A percentile compares a stretch with the other conserved stretches of the same genome.
These are phyloP conservation scores for Lasioglossum lativentre DNA, from an alignment of 2,888 invertebrate species.

Conservation along the genomic window DNA sequence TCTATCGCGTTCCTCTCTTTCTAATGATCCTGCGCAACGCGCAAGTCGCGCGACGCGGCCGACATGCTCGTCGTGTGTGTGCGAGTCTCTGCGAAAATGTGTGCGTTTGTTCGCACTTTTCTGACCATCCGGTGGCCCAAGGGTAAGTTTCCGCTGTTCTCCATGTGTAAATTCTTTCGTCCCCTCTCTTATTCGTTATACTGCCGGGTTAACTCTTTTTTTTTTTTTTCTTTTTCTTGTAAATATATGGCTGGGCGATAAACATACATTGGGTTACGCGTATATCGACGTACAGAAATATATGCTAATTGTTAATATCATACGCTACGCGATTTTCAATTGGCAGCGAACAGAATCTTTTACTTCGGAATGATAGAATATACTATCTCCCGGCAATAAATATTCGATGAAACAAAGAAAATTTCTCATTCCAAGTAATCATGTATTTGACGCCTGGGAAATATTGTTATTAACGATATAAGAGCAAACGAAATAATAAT, in stretches of 20 bases:
- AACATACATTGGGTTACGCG: no score
- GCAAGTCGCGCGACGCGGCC: no score
- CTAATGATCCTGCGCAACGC: conserved; percentile 40
- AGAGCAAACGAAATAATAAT: no score
- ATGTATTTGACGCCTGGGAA: no score
- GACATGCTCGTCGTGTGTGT: background rate
- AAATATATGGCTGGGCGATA: background rate
- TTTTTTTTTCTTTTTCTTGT: background rate
- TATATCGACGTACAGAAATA: background rate
- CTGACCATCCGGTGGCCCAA: conserved; percentile 26
- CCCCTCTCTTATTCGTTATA: conserved; percentile 1
- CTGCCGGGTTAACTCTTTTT: background rate
- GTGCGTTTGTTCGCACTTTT: conserved; percentile 33
- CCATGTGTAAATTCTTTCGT: conserved; percentile 32
- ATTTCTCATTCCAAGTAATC: no score
- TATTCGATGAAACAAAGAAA: no score
- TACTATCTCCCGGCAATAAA: no score
- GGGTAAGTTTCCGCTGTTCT: conserved; percentile 42
- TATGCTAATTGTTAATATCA: background rate
- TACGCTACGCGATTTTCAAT: background rate
- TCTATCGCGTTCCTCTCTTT: conserved; percentile 29
- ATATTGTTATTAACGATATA: no score
- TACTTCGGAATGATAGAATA: no score
- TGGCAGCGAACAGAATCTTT: no score
- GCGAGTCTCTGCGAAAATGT: background rate